These are phyloP conservation scores for Argyrosomus japonicus DNA, from an alignment of 2,113 vertebrate species.

Conservation along the genomic window DNA sequence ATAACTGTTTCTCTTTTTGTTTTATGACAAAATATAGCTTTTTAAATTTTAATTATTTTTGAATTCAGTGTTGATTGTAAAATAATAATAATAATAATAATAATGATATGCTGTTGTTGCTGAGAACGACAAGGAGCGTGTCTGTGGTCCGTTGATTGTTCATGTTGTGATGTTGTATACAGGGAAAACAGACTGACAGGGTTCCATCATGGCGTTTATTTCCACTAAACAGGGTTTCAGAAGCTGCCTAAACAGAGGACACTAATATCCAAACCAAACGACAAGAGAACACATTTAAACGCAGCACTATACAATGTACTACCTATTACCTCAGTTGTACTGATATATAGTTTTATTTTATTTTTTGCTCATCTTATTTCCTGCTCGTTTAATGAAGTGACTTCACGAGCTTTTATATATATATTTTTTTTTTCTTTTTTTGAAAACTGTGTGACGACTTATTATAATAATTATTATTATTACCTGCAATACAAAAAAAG, in stretches of 20 bases:
- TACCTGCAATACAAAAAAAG: slow-evolving; percentile 54
- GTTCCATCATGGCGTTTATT: slow-evolving; percentile 11
- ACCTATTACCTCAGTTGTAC: slow-evolving; percentile 83
- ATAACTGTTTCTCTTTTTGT: slow-evolving; percentile 34
- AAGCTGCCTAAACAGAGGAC: slow-evolving; percentile 56
- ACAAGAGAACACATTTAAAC: slow-evolving; percentile 73
- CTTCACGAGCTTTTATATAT: slow-evolving; percentile 69
- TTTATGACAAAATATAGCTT: slow-evolving; percentile 33
- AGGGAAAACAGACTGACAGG: slow-evolving; percentile 46
- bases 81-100: not conserved
- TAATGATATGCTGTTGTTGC: not conserved
- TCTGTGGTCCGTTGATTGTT: slow-evolving; percentile 53
- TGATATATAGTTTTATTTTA: slow-evolving; percentile 50
- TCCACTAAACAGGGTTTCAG: slow-evolving; percentile 46
- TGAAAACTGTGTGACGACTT: slow-evolving; percentile 70
- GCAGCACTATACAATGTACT: slow-evolving; percentile 80
- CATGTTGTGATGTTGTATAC: slow-evolving; percentile 52
- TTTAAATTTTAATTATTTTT: slow-evolving; percentile 40
- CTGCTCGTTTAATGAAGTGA: slow-evolving; percentile 79
- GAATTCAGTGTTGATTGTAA: slow-evolving; percentile 57
- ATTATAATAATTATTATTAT: slow-evolving; percentile 60
- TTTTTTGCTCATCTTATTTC: slow-evolving; percentile 48
- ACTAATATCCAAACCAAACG: slow-evolving; percentile 74
- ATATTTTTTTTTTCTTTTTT: slow-evolving; percentile 26
- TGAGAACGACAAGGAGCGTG: slow-evolving; percentile 50